A percentile compares a stretch with the other conserved stretches of the same genome.
phyloP scores from a whole-genome alignment of 1,140 invertebrate species.

The Scylla paramamosain region DNA sequence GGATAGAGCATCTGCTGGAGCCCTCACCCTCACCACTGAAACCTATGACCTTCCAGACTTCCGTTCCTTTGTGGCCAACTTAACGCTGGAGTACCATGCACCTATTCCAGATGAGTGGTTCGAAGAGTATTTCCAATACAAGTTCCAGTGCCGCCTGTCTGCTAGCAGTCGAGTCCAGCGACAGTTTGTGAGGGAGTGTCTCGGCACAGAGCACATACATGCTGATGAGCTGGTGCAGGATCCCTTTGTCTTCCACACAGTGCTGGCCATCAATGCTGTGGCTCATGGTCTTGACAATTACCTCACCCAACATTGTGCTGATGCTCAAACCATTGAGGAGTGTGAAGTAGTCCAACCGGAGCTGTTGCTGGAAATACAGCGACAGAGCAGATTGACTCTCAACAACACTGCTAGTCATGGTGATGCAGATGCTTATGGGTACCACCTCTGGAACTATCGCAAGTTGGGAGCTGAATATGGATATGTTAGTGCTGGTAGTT shows the following conservation, averaged over 20 bases:
- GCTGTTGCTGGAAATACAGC: conserved; percentile 72
- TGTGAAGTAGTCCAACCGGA: conserved; percentile 76
- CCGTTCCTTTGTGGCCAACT: conserved; percentile 79
- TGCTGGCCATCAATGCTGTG: conserved; percentile 80
- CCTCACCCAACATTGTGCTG: conserved; percentile 77
- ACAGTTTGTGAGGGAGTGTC: conserved; percentile 78
- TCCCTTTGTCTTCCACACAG: conserved; percentile 80
- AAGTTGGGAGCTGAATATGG: conserved; percentile 79
- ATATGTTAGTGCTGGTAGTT: conserved; percentile 77
- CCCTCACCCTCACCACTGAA: conserved; percentile 79
- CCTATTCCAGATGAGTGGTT: conserved; percentile 81
- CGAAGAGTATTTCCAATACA: conserved; percentile 81
- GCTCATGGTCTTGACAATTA: conserved; percentile 80
- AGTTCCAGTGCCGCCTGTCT: conserved; percentile 79
- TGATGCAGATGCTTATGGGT: conserved; percentile 77
- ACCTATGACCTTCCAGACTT: conserved; percentile 81
- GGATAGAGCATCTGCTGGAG: conserved; percentile 71
- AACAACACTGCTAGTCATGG: conserved; percentile 78
- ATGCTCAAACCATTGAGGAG: conserved; percentile 75
- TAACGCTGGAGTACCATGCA: conserved; percentile 79
- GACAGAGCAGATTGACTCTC: conserved; percentile 64
- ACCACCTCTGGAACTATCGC: conserved; percentile 78
- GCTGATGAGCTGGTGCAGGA: conserved; percentile 78
- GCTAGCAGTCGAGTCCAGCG: conserved; percentile 78
- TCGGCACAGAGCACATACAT: conserved; percentile 78